Evolutionary conservation across 2,888 invertebrate species (phyloP).

Genomic region (Tribolium freemani): DNA sequence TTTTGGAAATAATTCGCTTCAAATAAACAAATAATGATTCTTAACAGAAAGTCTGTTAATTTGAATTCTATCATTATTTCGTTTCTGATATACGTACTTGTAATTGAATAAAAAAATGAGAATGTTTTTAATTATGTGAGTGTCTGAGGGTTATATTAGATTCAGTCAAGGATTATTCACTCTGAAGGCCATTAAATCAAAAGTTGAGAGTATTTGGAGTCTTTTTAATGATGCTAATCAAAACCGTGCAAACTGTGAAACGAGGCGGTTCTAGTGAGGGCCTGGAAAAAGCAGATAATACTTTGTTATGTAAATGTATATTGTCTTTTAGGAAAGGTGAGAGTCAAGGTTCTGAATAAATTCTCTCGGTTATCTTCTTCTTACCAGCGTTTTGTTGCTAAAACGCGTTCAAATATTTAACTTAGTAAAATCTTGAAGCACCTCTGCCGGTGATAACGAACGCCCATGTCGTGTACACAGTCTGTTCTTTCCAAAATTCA

Average conservation of each 20-base stretch:
- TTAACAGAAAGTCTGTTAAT: too few species aligned
- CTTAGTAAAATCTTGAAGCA: slow-evolving; percentile 59
- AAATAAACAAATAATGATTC: too few species aligned
- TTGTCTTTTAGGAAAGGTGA: slow-evolving; percentile 63
- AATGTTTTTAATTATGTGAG: background rate
- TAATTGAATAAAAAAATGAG: too few species aligned
- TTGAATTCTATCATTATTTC: too few species aligned
- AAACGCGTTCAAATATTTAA: slow-evolving; percentile 63
- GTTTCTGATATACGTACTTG: too few species aligned
- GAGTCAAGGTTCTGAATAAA: slow-evolving; percentile 64
- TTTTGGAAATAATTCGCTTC: background rate
- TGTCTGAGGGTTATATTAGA: background rate
- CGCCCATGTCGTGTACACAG: slow-evolving; percentile 24
- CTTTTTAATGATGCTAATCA: slow-evolving; percentile 42
- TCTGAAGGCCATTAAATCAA: slow-evolving; percentile 18
- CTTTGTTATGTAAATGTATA: slow-evolving; percentile 65
- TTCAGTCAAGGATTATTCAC: background rate
- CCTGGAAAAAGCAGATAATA: slow-evolving; percentile 60
- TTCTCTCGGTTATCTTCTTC: slow-evolving; percentile 60
- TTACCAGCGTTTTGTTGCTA: slow-evolving; percentile 60
- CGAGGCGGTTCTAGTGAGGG: slow-evolving; percentile 12
- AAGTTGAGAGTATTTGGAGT: slow-evolving; percentile 27
- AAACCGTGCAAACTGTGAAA: slow-evolving; percentile 38
- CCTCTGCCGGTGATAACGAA: slow-evolving; percentile 43
- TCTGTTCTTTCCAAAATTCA: slow-evolving; percentile 2